Evolutionary conservation across 2,797 vertebrate genomes (phyloP).

Genomic region (Tarsius wallacei): DNA sequence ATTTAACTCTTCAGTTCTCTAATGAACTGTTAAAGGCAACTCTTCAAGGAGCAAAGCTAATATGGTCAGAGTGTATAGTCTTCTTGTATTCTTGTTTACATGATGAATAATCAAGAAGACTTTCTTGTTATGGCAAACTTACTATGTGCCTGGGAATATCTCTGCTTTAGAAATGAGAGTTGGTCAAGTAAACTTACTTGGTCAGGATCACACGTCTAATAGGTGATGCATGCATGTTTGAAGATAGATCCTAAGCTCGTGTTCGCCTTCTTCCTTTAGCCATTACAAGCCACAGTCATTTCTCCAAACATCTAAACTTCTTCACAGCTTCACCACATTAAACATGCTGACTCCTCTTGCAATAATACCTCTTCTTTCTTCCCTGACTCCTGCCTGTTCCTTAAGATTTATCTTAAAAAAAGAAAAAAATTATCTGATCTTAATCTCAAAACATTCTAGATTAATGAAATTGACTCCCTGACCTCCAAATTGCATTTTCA

Average conservation of each 20-base stretch:
- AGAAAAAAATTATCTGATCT: not conserved
- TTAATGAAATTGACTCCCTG: not conserved
- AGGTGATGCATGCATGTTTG: not conserved
- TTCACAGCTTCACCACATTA: not conserved
- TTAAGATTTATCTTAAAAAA: not conserved
- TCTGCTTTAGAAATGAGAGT: not conserved
- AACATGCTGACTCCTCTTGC: not conserved
- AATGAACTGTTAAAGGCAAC: not conserved
- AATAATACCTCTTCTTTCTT: not conserved
- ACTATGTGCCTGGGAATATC: not conserved
- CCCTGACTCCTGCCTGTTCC: not conserved
- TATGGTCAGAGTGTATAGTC: not conserved
- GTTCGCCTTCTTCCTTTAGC: not conserved
- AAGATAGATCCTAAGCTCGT: not conserved
- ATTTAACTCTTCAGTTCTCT: not conserved
- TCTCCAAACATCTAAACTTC: not conserved
- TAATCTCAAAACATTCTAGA: not conserved
- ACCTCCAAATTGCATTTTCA: not conserved
- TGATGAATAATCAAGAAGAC: not conserved
- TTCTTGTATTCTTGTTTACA: not conserved
- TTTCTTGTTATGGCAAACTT: not conserved
- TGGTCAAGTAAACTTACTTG: not conserved
- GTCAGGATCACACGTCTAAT: not conserved
- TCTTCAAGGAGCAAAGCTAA: not conserved
- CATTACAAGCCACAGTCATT: not conserved